Percentiles rank a stretch among this genome's conserved stretches.
Conservation (phyloP, 2,113 vertebrate species). For the Tetraodon nigroviridis region DNA sequence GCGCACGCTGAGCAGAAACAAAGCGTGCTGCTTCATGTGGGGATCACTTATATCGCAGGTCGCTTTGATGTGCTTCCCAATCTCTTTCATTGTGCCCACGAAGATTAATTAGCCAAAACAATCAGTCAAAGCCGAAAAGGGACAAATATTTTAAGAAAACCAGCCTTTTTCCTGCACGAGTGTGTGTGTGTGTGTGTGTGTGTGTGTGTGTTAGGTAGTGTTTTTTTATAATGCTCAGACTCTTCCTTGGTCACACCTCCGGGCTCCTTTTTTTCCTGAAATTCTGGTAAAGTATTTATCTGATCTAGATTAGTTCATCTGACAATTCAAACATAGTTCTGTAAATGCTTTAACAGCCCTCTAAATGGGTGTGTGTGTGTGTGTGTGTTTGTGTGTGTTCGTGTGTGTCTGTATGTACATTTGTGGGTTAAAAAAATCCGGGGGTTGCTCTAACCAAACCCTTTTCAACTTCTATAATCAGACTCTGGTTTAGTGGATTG, state of each 20-base stretch:
- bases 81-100: constrained; percentile 70
- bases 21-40: constrained; percentile 62
- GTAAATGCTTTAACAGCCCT: constrained; percentile 57
- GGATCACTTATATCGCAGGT: constrained; percentile 66
- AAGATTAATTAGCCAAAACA: constrained; percentile 80
- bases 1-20: constrained; percentile 65
- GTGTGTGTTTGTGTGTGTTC: constrained; percentile 5
- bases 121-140: constrained; percentile 77
- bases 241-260: constrained; percentile 62
- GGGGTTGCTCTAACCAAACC: constrained; percentile 64
- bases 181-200: constrained; percentile 25
- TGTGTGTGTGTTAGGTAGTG: background rate
- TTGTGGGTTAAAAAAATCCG: constrained; percentile 48
- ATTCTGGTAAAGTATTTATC: constrained; percentile 47
- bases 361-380: constrained; percentile 19
- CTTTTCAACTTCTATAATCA: constrained; percentile 74
- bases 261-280: constrained; percentile 18
- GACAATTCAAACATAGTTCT: constrained; percentile 35
- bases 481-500: constrained; percentile 67
- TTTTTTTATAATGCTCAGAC: constrained; percentile 33
- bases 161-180: constrained; percentile 51
- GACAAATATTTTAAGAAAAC: constrained; percentile 76
- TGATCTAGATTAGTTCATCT: constrained; percentile 43
- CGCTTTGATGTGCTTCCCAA: constrained; percentile 76
- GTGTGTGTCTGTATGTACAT: constrained; percentile 47